phyloP scores from a whole-genome alignment of 2,113 vertebrate species.

The Crotophaga sulcirostris region DNA sequence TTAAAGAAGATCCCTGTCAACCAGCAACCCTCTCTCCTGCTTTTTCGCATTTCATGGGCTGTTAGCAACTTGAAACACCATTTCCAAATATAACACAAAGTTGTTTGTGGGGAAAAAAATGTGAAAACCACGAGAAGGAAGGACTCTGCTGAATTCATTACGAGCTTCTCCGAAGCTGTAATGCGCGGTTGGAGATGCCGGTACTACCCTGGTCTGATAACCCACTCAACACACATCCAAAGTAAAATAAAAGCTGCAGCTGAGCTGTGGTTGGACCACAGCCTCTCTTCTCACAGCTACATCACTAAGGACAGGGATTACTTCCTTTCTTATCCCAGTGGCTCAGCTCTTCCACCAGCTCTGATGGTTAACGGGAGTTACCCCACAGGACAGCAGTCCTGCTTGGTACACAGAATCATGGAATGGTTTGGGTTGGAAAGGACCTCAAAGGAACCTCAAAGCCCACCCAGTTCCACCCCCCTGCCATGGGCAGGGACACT shows the following conservation, averaged over 20 bases:
- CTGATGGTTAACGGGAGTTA: rapidly evolving
- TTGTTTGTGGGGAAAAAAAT: background rate
- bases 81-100: background rate
- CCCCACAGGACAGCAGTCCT: background rate
- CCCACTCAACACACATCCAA: background rate
- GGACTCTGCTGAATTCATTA: background rate
- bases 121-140: background rate
- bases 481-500: too few relatives aligned
- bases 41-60: background rate
- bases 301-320: background rate
- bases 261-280: background rate
- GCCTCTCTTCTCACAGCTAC: background rate
- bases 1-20: background rate
- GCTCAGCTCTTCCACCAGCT: background rate
- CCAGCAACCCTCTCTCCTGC: background rate
- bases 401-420: too few relatives aligned
- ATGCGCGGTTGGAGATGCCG: rapidly evolving
- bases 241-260: background rate
- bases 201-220: background rate
- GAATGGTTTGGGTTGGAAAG: too few relatives aligned
- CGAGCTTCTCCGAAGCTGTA: background rate
- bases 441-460: too few relatives aligned
- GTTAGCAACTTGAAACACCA: background rate
- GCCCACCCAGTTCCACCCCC: too few relatives aligned
- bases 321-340: background rate